phyloP scores from a whole-genome alignment of 2,113 vertebrate species.

The Sinocyclocheilus grahami region DNA sequence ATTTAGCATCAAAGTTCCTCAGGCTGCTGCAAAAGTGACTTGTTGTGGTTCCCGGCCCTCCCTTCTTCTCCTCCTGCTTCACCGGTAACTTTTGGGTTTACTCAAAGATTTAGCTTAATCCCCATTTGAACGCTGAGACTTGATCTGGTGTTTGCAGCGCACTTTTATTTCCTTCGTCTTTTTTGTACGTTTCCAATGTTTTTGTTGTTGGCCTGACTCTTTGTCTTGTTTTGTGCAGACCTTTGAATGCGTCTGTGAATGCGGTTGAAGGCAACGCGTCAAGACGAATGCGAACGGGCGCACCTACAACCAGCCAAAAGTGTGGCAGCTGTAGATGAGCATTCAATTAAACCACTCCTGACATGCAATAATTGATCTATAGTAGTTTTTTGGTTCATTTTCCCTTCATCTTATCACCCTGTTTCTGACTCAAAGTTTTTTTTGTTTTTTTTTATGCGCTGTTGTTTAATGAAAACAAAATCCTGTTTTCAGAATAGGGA shows the following conservation, averaged over 20 bases:
- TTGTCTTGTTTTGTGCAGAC: slow-evolving; percentile 37
- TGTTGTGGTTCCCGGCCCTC: slow-evolving; percentile 29
- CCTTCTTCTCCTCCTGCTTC: slow-evolving; percentile 30
- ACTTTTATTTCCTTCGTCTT: slow-evolving; percentile 29
- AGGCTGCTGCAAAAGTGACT: slow-evolving; percentile 41
- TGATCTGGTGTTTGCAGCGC: slow-evolving; percentile 34
- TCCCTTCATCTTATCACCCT: slow-evolving; percentile 4
- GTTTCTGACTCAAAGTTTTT: slow-evolving; percentile 39
- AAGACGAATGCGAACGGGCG: slow-evolving; percentile 59
- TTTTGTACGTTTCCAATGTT: slow-evolving; percentile 40
- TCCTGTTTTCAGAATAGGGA: slow-evolving; percentile 72
- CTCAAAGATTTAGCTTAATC: slow-evolving; percentile 52
- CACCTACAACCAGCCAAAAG: slow-evolving; percentile 59
- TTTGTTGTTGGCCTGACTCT: slow-evolving; percentile 60
- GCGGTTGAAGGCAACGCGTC: slow-evolving; percentile 58
- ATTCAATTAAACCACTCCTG: slow-evolving; percentile 65
- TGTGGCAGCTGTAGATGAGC: slow-evolving; percentile 61
- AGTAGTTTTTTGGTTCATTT: slow-evolving; percentile 49
- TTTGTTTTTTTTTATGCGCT: slow-evolving; percentile 46
- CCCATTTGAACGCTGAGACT: slow-evolving; percentile 42
- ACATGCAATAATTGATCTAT: slow-evolving; percentile 65
- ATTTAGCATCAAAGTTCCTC: slow-evolving; percentile 47
- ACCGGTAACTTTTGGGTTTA: slow-evolving; percentile 49
- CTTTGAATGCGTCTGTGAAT: slow-evolving; percentile 29
- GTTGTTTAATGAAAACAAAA: slow-evolving; percentile 72